Evolutionary conservation across 2,888 invertebrate species (phyloP).

Genomic region (Baronia brevicornis): DNA sequence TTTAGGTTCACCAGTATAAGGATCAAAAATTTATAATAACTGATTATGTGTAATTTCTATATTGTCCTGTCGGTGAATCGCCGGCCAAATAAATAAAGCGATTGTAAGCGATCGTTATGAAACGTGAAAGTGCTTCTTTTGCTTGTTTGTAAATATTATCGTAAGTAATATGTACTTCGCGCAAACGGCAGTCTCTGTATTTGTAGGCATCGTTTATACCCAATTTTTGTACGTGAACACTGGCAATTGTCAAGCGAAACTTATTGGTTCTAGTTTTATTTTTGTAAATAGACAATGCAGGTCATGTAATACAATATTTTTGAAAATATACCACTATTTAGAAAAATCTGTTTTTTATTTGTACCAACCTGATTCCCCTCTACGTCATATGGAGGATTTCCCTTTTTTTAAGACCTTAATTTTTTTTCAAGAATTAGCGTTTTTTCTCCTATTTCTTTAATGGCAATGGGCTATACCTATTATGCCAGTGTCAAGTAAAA

Average conservation of each 20-base stretch:
- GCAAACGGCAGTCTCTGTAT: conserved; percentile 21
- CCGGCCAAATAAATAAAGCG: conserved; percentile 5
- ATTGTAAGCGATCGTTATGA: conserved; percentile 9
- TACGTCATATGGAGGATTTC: background rate
- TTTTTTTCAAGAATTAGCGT: no score
- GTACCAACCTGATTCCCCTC: background rate
- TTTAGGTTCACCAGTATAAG: no score
- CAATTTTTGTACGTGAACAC: conserved; percentile 33
- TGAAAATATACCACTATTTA: conserved; percentile 75
- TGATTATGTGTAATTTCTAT: no score
- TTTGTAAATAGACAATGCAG: conserved; percentile 73
- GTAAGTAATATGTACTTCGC: conserved; percentile 24
- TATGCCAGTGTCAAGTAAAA: no score
- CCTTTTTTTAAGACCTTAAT: conserved; percentile 21
- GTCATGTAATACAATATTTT: conserved; percentile 74
- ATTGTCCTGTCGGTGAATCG: no score
- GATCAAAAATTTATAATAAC: no score
- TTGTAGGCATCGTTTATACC: conserved; percentile 29
- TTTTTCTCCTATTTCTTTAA: no score
- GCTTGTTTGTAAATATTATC: conserved; percentile 31
- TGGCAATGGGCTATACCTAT: no score
- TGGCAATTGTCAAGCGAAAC: conserved; percentile 39
- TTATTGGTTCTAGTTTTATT: conserved; percentile 53
- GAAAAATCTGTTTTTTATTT: conserved; percentile 35
- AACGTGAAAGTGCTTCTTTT: conserved; percentile 21